These are phyloP conservation scores for Bemisia tabaci DNA, from an alignment of 1,140 invertebrate genomes.

Conservation along the genomic window DNA sequence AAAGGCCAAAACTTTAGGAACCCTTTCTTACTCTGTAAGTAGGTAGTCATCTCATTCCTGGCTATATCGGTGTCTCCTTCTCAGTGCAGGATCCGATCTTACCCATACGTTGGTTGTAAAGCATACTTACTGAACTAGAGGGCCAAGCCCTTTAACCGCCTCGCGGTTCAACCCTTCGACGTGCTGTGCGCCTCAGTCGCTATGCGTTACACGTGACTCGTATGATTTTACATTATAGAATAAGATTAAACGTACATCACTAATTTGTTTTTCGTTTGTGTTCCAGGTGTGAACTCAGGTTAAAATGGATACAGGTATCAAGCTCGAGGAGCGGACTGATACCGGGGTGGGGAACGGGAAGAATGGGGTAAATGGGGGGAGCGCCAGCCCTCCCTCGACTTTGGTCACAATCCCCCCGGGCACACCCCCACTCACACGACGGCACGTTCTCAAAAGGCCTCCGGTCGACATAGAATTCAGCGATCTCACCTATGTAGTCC, in stretches of 20 bases:
- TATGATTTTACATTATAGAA: not conserved
- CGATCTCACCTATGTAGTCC: constrained; percentile 70
- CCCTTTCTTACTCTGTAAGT: too few relatives aligned
- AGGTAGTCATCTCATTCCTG: too few relatives aligned
- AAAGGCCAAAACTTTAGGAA: too few relatives aligned
- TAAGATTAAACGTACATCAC: not conserved
- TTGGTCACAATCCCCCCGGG: not conserved
- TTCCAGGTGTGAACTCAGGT: not conserved
- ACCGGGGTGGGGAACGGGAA: not conserved
- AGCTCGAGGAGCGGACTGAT: not conserved
- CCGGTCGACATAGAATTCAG: constrained; percentile 78
- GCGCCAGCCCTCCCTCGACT: not conserved
- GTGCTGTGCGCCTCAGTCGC: too few relatives aligned
- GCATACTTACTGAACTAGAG: not conserved
- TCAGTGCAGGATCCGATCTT: not conserved
- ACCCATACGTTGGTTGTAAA: not conserved
- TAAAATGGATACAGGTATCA: not conserved
- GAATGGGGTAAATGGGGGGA: too few relatives aligned
- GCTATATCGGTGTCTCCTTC: too few relatives aligned
- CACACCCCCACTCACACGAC: not conserved
- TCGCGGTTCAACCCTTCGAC: too few relatives aligned
- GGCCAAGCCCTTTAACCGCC: not conserved
- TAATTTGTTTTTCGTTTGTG: not conserved
- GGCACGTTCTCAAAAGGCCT: constrained; percentile 56
- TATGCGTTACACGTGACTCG: not conserved